These are phyloP conservation scores for Hydrotaea cyrtoneurina DNA, from an alignment of 2,888 invertebrate genomes.

Conservation along the genomic window DNA sequence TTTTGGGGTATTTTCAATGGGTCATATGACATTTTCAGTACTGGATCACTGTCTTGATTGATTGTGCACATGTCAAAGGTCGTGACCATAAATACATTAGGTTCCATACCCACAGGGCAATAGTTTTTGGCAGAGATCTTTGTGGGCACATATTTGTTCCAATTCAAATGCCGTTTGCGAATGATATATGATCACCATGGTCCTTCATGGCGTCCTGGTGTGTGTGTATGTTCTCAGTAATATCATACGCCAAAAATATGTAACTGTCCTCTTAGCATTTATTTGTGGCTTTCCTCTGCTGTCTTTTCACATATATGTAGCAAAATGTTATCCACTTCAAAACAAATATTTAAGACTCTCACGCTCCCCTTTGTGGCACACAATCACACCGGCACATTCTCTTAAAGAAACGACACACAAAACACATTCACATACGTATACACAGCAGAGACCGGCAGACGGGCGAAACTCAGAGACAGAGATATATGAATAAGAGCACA, in stretches of 20 bases:
- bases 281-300: slow-evolving; percentile 7
- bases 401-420: too few species aligned
- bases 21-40: too few species aligned
- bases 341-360: slow-evolving; percentile 41
- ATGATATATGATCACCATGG: too few species aligned
- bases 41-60: too few species aligned
- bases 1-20: too few species aligned
- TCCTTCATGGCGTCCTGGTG: background rate
- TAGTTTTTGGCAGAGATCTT: too few species aligned
- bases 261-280: slow-evolving; percentile 24
- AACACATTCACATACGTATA: background rate
- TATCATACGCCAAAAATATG: slow-evolving; percentile 6
- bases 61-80: too few species aligned
- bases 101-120: too few species aligned
- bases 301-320: slow-evolving; percentile 13
- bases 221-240: background rate
- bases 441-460: background rate
- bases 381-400: background rate
- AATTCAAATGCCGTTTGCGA: too few species aligned
- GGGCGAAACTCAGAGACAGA: slow-evolving; percentile 1
- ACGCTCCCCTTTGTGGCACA: background rate
- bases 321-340: slow-evolving; percentile 41
- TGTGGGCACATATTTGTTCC: too few species aligned
- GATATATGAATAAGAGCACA: slow-evolving; percentile 26
- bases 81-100: too few species aligned